Evolutionary conservation across 2,797 vertebrate genomes (phyloP), one percentile per base, ranked within the genome.

Genomic region (Agapornis canus): DNA sequence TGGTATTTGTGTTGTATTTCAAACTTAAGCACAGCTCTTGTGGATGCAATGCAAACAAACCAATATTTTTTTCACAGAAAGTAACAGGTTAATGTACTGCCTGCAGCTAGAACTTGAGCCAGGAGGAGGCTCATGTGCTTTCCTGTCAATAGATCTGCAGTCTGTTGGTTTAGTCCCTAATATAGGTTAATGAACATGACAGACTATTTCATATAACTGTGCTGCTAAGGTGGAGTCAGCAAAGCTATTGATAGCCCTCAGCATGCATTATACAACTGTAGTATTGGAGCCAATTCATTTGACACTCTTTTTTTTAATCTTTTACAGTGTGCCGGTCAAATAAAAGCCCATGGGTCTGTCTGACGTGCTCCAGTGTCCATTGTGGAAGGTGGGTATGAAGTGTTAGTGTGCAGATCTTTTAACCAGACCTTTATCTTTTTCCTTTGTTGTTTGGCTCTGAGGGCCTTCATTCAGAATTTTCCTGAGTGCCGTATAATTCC

Each of bases 311-410:
- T 87, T 86, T 82, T 42, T 48, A 75, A 92, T 98, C 19, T 82
- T 87, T 96, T 96, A 23, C 92, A 99, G 99, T 99, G 97, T 99
- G 99, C 98, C 98, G 99, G 86, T 99, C 99, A 88, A 99, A 99
- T 98, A 99, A 99, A 98, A 99, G 99, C 89, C 99, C 99, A 0
- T 99, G 99, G 99, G 98, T 99, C 92, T 99, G 99, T 97, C 98
- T 99, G 86, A 99, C 99, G 32, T 99, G 99, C 97, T 98, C 99
- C n/a, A 98, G 98, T 97, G 99, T 99, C 92, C 99, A 99, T 83
- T 99, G 99, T 97, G 99, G 99, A 98, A 99, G 99, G 99, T 99
- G 97, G 89, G 98, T 98, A 51, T 35, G 37, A 68, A 64, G 31
- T 40, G 23, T 21, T 84, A 40, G 47, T 20, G 83, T 75, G 19